Base-by-base conservation (phyloP, 2,888 invertebrate species). In the Drosophila subsilvestris region DNA sequence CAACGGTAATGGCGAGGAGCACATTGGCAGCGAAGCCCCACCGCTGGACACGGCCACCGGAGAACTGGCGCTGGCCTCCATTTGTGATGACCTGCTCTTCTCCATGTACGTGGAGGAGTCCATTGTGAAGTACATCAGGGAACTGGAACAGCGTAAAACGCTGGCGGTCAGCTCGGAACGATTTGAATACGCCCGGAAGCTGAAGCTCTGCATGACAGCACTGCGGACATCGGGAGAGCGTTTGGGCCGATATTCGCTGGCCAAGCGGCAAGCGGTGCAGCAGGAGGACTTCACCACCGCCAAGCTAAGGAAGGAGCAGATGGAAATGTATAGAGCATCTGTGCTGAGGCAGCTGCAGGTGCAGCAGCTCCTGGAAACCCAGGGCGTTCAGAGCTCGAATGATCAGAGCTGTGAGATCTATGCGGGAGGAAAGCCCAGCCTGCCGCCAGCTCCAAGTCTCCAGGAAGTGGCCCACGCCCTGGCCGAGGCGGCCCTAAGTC, bases 51-150 rank as follows among this genome's bases (percentile, higher is more conserved):
- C 86, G 0, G 86, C 91, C 27, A 91, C 93, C 7, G 89, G 93
- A 2, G 94, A 94, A 56, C 95, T 95, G 88, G 94, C 94, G 12
- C 93, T 94, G 54, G 94, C 95, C 75, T 98, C 98, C 0, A 96
- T 98, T 0, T 96, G 97, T 90, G 98, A 98, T 90, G 98, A 98
- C 92, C 93, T 98, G 58, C 96, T 98, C 0, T 98, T 98, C 92
- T 97, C 98, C 75, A 98, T 98, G 98, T 98, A 98, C 89, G 98
- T 98, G 62, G 98, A 98, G 92, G 95, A 95, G 18, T 98, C 98
- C 86, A 96, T 98, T 37, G 97, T 97, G 0, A 95, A 96, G 80
- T 94, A 98, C 65, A 96, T 98, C 50, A 93, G 97, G 63, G 95
- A 95, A 88, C 94, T 98, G 93, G 98, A 98, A 91, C 93, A 94